Conservation (phyloP, 37 sponge, comb jelly and placozoan species). For the Oscarella lobularis region DNA sequence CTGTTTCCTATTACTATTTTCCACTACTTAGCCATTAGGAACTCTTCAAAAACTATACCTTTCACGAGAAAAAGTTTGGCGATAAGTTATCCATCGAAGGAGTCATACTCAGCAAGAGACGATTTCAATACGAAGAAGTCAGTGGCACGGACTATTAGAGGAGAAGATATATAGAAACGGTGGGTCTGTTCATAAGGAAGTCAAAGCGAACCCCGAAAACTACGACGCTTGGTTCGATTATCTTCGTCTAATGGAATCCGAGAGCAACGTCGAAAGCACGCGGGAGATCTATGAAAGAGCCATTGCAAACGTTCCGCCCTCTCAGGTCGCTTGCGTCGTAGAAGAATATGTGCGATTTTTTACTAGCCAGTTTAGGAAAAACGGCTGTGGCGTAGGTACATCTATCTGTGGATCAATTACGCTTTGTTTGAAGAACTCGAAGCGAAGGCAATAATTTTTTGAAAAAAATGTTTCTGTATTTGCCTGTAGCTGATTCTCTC, state of each 20-base stretch:
- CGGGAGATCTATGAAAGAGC: conserved; percentile 95
- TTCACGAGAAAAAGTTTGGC: conserved; percentile 92
- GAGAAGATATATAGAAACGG: background rate
- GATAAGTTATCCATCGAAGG: conserved; percentile 85
- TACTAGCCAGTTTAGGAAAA: conserved; percentile 30
- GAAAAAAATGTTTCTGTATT: too few relatives aligned
- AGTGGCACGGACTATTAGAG: too few relatives aligned
- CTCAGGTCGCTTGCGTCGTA: conserved; percentile 12
- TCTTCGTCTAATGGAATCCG: conserved; percentile 80
- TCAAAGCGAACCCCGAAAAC: conserved; percentile 83
- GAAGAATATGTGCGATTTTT: background rate
- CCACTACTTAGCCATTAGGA: conserved; percentile 29
- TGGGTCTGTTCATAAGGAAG: conserved; percentile 21
- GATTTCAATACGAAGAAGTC: conserved; percentile 82
- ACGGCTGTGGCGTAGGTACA: conserved; percentile 83
- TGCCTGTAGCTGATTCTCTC: too few relatives aligned
- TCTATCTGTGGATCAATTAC: conserved; percentile 98
- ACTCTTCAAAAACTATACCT: conserved; percentile 83
- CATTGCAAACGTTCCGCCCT: conserved; percentile 88
- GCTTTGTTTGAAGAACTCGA: conserved; percentile 92
- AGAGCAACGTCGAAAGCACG: conserved; percentile 43
- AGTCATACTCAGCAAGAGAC: conserved; percentile 84
- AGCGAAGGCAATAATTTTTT: conserved; percentile 20
- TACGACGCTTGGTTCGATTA: conserved; percentile 99
- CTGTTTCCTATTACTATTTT: background rate